Evolutionary conservation across 2,888 invertebrate genomes (phyloP).

Genomic region (Pyralis farinalis): DNA sequence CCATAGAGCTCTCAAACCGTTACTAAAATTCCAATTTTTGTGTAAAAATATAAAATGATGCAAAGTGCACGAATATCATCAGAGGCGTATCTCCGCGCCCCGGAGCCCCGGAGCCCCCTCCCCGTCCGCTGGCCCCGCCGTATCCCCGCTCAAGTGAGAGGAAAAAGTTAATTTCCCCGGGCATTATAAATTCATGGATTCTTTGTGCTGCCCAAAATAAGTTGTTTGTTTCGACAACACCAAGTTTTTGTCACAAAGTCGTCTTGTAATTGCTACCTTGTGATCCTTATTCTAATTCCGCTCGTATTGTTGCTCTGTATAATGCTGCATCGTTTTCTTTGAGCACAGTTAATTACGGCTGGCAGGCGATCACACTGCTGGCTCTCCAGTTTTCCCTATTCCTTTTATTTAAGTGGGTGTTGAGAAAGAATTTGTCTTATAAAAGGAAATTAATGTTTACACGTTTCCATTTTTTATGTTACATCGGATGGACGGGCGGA

Average conservation of each 20-base stretch:
- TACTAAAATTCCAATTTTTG: no score
- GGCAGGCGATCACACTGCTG: slow-evolving; percentile 9
- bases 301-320: slow-evolving; percentile 21
- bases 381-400: no score
- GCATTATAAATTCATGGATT: slow-evolving; percentile 74
- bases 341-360: neutral
- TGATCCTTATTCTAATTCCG: slow-evolving; percentile 26
- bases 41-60: slow-evolving; percentile 11
- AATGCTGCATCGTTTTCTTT: slow-evolving; percentile 1
- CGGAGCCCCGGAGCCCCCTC: neutral
- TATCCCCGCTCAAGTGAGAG: slow-evolving; percentile 22
- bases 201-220: slow-evolving; percentile 64
- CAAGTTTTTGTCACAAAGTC: slow-evolving; percentile 29
- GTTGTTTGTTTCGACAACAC: slow-evolving; percentile 59
- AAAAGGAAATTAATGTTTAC: no score
- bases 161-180: slow-evolving; percentile 70
- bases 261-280: slow-evolving; percentile 49
- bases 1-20: no score
- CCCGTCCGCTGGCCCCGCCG: neutral
- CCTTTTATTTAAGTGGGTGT: no score
- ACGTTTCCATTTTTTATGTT: no score
- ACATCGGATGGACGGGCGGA: no score
- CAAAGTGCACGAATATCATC: slow-evolving; percentile 8
- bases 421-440: no score
- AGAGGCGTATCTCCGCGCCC: neutral